A percentile compares a stretch with the other conserved stretches of the same genome.
Evolutionary conservation across 2,113 vertebrate genomes (phyloP).

Genomic region (Numenius arquata): DNA sequence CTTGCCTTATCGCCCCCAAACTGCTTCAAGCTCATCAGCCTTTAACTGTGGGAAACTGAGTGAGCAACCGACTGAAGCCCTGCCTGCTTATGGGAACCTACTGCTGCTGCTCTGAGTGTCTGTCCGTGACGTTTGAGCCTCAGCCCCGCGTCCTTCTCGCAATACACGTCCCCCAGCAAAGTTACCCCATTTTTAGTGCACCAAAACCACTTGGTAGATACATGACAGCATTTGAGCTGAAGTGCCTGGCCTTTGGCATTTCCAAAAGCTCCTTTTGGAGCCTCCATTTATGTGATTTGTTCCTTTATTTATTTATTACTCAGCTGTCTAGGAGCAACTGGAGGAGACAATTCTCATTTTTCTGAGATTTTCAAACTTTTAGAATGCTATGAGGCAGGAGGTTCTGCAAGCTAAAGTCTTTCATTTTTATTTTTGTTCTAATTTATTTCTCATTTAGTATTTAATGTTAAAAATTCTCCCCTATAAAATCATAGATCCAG

Average conservation of each 20-base stretch:
- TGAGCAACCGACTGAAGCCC: neutral
- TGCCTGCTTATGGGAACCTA: neutral
- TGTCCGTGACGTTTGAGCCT: neutral
- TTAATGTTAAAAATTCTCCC: neutral
- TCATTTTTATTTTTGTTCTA: neutral
- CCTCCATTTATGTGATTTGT: neutral
- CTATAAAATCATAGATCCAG: neutral
- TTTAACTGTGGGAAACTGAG: slow-evolving; percentile 42
- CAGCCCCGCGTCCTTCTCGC: neutral
- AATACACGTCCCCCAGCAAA: neutral
- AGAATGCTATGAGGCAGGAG: neutral
- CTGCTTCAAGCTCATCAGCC: slow-evolving; percentile 23
- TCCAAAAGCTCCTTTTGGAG: neutral
- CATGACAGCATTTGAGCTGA: neutral
- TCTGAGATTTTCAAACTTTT: neutral
- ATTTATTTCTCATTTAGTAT: neutral
- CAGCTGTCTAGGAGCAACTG: neutral
- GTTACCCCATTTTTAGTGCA: neutral
- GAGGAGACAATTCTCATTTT: neutral
- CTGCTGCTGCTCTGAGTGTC: neutral
- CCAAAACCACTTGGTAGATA: neutral
- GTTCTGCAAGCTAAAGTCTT: neutral
- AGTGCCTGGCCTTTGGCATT: neutral
- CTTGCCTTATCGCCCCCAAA: slow-evolving; percentile 4
- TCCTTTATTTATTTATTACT: neutral